Evolutionary conservation across 2,113 vertebrate species (phyloP), one percentile per base, ranked within the genome.

Genomic region (Nesospiza acunhae): DNA sequence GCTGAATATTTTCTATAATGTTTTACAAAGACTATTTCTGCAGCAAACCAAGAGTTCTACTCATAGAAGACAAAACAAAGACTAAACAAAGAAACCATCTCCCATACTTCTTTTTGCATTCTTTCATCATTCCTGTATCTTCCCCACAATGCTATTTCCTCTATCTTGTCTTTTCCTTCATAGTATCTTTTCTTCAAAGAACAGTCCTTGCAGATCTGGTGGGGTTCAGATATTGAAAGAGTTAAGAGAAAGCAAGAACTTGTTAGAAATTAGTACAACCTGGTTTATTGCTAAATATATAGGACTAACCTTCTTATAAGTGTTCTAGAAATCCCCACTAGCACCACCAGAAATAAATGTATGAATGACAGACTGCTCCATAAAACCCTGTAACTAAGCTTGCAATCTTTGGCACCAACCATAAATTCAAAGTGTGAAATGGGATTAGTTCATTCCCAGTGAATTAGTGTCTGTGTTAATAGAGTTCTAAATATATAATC

Each of bases 401-500:
- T 85, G 83, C 46, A 93, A 63, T 95, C 82, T 73, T 50, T 85
- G 75, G n/a, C 81, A 95, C n/a, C 20, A 80, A 31, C 68, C 35
- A 86, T 93, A 93, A 93, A 95, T 95, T 90, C 75, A 31, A 88
- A 91, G 81, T 80, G 87, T 83, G 56, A 90, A 96, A 91, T 80
- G 63, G 72, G 77, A 90, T 96, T 94, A 94, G 93, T 95, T 93
- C 21, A 85, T 91, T 96, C 59, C 72, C 75, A 86, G 72, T 88
- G 84, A 96, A 95, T 97, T 94, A 96, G 78, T 90, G 81, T 93
- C 87, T 84, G 22, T 85, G 82, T 94, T 96, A 96, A 96, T 88
- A 95, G 55, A 85, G 46, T 83, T 93, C 81, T 94, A 95, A 97
- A 91, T 95, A 96, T 69, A 93, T 91, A 93, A 95, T 78, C 91